Base-by-base conservation (phyloP, 35 echinoderm and acorn worm genomes). In the Ptychodera flava region DNA sequence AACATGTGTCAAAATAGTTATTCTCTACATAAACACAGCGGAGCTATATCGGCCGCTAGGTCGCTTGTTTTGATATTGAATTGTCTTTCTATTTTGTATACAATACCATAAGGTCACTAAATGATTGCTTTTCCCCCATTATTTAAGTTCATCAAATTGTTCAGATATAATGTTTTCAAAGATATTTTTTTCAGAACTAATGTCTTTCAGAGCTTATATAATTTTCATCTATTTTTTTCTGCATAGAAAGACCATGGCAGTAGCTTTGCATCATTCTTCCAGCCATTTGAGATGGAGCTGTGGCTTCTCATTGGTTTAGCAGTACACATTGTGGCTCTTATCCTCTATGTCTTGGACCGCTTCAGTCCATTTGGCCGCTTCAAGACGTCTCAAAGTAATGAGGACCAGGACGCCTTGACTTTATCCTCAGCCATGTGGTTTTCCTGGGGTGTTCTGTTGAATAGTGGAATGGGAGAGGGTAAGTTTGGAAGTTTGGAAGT, bases 401-500 rank as follows among this genome's bases (percentile, higher is more conserved):
- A 81, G 14, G 82, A 85, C 16, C 77, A 78, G 31, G 78, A 81
- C 30, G 84, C 84, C 10, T 80, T 85, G 14, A 91, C 85, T 16
- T 77, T 91, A 30, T 91, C 89, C 0, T 79, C 79, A 33, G 89
- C 89, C 0, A 31, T 91, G 14, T 91, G 89, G 89, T 91, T 91
- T 80, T 82, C 89, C 1, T 91, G 89, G 89, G 85, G 83, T 35
- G 89, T 91, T 1, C 34, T 91, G 14, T 82, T 91, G 29, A 91
- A 91, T 45, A 91, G 89, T 82, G 89, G 89, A 12, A 85, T 91
- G 1, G 89, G 89, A 38, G 89, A 91, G 82, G 85, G 84, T 87
- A 78, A 78, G 76, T 85, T 30, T 36, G 22, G 45, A 12, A 22
- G 22, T 22, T 64, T n/a, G n/a, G n/a, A n/a, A n/a, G n/a, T n/a